Conservation (phyloP, 2,797 vertebrate species). For the Mycteria americana region DNA sequence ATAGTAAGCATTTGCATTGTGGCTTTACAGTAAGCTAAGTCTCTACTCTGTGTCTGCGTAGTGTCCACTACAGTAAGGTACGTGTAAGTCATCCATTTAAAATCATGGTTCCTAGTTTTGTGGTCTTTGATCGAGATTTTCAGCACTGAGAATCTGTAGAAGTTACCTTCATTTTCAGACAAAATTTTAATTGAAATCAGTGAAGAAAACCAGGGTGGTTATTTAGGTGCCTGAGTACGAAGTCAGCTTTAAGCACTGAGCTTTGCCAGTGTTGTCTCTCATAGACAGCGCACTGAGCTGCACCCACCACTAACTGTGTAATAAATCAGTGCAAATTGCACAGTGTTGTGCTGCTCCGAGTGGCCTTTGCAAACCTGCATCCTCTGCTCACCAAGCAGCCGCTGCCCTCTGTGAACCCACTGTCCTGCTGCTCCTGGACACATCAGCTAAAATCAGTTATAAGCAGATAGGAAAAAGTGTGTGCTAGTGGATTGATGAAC, state of each 20-base stretch:
- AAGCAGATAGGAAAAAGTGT: neutral
- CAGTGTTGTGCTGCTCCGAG: neutral
- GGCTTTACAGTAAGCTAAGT: neutral
- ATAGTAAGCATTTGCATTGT: neutral
- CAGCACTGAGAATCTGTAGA: neutral
- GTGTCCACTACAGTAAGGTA: neutral
- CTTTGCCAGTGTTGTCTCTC: neutral
- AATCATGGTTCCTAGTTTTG: neutral
- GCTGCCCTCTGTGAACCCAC: neutral
- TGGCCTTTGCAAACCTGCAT: neutral
- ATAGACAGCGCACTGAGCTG: neutral
- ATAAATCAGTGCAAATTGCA: constrained; percentile 35
- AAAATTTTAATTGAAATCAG: rapidly evolving
- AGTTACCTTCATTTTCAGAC: neutral
- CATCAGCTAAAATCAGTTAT: neutral
- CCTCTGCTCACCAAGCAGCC: neutral
- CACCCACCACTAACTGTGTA: neutral
- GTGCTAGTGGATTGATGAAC: neutral
- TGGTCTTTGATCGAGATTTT: neutral
- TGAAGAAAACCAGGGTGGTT: neutral
- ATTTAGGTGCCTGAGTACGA: neutral
- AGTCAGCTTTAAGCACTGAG: neutral
- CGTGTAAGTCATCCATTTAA: neutral
- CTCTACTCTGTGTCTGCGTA: neutral
- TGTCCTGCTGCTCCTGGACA: neutral